These are phyloP conservation scores for Helicoverpa zea DNA, from an alignment of 1,140 invertebrate species.

Conservation along the genomic window DNA sequence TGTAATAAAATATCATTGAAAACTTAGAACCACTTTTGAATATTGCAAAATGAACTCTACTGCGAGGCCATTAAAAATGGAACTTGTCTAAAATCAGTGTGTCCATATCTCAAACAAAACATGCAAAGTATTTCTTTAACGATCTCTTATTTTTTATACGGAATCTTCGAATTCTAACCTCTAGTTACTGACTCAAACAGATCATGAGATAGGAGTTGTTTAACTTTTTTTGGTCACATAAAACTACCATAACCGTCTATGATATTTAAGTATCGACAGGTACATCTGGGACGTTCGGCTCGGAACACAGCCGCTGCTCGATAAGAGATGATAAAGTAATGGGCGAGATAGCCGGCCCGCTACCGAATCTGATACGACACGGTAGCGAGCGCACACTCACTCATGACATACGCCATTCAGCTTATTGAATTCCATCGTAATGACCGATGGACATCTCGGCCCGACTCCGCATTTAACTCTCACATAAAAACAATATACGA, in stretches of 20 bases:
- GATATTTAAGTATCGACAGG: constrained; percentile 78
- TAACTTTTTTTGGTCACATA: constrained; percentile 66
- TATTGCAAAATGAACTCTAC: constrained; percentile 41
- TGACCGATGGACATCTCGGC: constrained; percentile 63
- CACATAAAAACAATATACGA: constrained; percentile 36
- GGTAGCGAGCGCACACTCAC: constrained; percentile 66
- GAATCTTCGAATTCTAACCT: constrained; percentile 70
- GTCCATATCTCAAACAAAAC: constrained; percentile 52
- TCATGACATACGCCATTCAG: constrained; percentile 61
- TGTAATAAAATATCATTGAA: constrained; percentile 46
- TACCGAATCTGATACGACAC: constrained; percentile 77
- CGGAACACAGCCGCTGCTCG: constrained; percentile 55
- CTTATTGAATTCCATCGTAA: constrained; percentile 72
- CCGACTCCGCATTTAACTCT: constrained; percentile 8
- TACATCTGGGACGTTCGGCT: constrained; percentile 66
- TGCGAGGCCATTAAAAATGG: not conserved
- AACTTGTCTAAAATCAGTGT: not conserved
- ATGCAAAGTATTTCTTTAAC: constrained; percentile 68
- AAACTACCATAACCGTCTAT: constrained; percentile 68
- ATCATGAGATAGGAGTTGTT: constrained; percentile 65
- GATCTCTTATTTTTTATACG: constrained; percentile 67
- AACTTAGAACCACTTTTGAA: not conserved
- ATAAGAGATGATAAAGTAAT: constrained; percentile 82
- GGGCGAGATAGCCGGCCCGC: constrained; percentile 66
- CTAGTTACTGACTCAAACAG: constrained; percentile 64